phyloP scores from a whole-genome alignment of 2,888 invertebrate genomes.

The Helleia helle region DNA sequence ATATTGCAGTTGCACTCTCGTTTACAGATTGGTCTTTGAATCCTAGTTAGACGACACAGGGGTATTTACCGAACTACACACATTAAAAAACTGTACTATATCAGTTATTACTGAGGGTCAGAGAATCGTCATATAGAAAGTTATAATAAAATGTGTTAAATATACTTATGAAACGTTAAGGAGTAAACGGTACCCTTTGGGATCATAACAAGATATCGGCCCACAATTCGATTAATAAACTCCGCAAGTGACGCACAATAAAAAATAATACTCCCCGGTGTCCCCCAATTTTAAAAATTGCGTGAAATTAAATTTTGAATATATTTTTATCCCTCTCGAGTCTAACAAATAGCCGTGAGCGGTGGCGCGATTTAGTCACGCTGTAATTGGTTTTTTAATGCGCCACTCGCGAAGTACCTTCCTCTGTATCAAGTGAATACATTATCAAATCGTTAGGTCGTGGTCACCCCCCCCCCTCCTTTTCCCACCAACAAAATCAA shows the following conservation, averaged over 20 bases:
- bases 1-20: too few relatives aligned
- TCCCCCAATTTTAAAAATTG: conserved; percentile 66
- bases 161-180: too few relatives aligned
- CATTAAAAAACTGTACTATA: too few relatives aligned
- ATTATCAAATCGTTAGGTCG: conserved; percentile 72
- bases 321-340: conserved; percentile 66
- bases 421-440: conserved; percentile 73
- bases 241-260: conserved; percentile 47
- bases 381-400: conserved; percentile 74
- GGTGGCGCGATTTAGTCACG: conserved; percentile 64
- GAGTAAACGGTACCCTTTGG: conserved; percentile 13
- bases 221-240: conserved; percentile 48
- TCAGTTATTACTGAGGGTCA: too few relatives aligned
- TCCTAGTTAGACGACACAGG: too few relatives aligned
- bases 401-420: conserved; percentile 67
- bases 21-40: too few relatives aligned
- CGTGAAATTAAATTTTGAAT: conserved; percentile 74
- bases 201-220: conserved; percentile 11
- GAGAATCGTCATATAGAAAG: too few relatives aligned
- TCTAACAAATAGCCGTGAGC: conserved; percentile 70
- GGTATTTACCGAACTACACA: too few relatives aligned
- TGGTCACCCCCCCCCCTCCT: conserved; percentile 43
- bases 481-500: conserved; percentile 71
- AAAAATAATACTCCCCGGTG: conserved; percentile 53
- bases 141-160: too few relatives aligned